These are phyloP conservation scores for Malurus elegans DNA, from an alignment of 2,113 vertebrate species.

Conservation along the genomic window DNA sequence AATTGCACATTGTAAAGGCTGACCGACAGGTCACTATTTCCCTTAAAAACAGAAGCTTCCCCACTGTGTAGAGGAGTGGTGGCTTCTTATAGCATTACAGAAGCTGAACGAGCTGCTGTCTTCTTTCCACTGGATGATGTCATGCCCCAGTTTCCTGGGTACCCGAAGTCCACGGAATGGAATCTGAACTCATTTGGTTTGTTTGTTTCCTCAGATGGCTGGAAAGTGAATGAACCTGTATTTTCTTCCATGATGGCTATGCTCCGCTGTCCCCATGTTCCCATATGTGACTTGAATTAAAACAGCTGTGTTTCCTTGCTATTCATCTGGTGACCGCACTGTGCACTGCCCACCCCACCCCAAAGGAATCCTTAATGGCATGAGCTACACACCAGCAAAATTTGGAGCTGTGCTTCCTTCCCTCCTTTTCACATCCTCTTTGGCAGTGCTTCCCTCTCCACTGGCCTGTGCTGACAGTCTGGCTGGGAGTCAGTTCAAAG, in stretches of 20 bases:
- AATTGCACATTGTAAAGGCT: not conserved
- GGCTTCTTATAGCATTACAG: not conserved
- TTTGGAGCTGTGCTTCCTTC: not conserved
- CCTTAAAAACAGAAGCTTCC: not conserved
- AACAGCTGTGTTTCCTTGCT: not conserved
- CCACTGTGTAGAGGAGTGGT: not conserved
- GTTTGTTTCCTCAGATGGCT: not conserved
- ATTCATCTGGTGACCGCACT: not conserved
- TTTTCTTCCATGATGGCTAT: not conserved
- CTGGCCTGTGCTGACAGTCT: not conserved
- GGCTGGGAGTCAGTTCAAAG: not conserved
- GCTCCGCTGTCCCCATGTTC: not conserved
- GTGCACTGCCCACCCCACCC: not conserved
- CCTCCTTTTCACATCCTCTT: not conserved
- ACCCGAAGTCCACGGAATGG: not conserved
- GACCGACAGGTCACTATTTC: not conserved
- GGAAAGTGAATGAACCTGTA: not conserved
- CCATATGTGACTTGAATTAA: not conserved
- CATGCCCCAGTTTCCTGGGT: not conserved
- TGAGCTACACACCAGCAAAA: not conserved
- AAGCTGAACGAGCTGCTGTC: not conserved
- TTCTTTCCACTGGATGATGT: not conserved
- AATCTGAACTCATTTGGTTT: conserved; percentile 6
- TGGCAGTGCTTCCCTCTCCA: not conserved
- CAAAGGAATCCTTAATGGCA: not conserved